Base-by-base conservation (phyloP, 2,888 invertebrate species). In the Drosophila anomalata region DNA sequence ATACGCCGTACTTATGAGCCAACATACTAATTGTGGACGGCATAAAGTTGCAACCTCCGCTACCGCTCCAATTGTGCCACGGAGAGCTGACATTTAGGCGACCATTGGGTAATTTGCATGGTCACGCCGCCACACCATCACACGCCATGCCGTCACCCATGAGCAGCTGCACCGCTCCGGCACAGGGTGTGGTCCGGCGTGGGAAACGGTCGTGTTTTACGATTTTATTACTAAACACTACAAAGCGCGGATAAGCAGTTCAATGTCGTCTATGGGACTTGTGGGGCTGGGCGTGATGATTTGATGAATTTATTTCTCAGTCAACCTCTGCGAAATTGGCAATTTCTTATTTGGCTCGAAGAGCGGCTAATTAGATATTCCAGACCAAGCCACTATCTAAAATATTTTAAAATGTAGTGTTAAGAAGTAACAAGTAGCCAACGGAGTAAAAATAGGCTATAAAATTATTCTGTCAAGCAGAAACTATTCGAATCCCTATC, bases 61-160 rank as follows among this genome's bases (percentile, higher is more conserved):
- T 29, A 24, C 47, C 33, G 46, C 33, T 29, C 31, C 39, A 53
- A 66, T 54, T 65, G n/a, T 47, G 20, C 46, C 42, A 33, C 57
- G 36, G 26, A 67, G 63, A 54, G 48, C 54, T 73, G 47, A 54
- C 62, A 70, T 70, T 65, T 60, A 54, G 42, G 48, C 59, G 46
- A 47, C 55, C 42, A 29, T 26, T 31, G 50, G 41, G 44, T 47
- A 61, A 76, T 73, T 68, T 61, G 74, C 67, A 69, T 63, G 53
- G 76, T 63, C 73, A 68, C 52, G 53, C 20, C 42, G 58, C 52
- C 41, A 44, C 41, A 50, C 39, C 39, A 51, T 68, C 62, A 39
- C 41, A 51, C 39, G 65, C 73, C 62, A 39, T 29, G 58, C 53
- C 42, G 66, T 76, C 62, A 44, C 59, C 47, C 39, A 42, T 26